Evolutionary conservation across 2,113 vertebrate species (phyloP).

Genomic region (Danionella cerebrum): DNA sequence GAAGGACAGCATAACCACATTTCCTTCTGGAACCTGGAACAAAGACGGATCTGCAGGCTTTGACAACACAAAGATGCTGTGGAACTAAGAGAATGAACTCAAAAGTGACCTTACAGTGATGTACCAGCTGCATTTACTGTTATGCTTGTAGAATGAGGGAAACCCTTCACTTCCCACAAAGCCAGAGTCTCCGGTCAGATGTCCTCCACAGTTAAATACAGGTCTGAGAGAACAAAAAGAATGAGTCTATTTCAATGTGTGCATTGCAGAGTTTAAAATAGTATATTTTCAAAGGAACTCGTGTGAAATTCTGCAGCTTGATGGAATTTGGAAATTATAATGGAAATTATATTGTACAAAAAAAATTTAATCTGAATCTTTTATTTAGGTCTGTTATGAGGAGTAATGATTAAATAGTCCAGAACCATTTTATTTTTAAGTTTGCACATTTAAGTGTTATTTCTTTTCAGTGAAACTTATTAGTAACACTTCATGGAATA

Average conservation of each 20-base stretch:
- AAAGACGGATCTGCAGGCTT: not conserved
- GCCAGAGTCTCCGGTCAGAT: conserved; percentile 70
- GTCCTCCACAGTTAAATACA: conserved; percentile 78
- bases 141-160: conserved; percentile 74
- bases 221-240: conserved; percentile 58
- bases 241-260: not conserved
- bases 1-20: conserved; percentile 75
- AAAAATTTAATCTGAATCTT: too few relatives aligned
- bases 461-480: too few relatives aligned
- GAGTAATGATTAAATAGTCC: too few relatives aligned
- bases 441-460: too few relatives aligned
- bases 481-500: too few relatives aligned
- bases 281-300: too few relatives aligned
- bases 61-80: not conserved
- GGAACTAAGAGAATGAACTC: not conserved
- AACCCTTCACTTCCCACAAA: conserved; percentile 82
- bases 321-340: too few relatives aligned
- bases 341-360: too few relatives aligned
- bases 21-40: conserved; percentile 75
- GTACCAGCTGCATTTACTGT: conserved; percentile 79
- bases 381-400: too few relatives aligned
- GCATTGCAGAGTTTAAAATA: too few relatives aligned
- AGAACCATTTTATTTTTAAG: too few relatives aligned
- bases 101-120: conserved; percentile 72
- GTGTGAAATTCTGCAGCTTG: too few relatives aligned